Conservation (phyloP, 2,113 vertebrate species). For the Centropus bengalensis region DNA sequence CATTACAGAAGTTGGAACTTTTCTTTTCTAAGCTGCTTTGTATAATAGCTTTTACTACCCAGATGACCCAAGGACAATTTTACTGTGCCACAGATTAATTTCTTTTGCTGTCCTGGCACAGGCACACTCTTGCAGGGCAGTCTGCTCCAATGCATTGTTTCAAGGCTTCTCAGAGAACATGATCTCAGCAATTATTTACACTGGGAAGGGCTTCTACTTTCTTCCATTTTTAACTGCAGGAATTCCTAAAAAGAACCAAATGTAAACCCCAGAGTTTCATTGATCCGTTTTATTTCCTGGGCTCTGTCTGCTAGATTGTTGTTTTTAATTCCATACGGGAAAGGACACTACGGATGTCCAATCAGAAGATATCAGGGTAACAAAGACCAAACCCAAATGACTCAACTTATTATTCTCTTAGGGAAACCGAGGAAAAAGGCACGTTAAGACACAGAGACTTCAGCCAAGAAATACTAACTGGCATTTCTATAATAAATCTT, state of each 20-base stretch:
- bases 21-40: slow-evolving; percentile 64
- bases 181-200: not conserved
- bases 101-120: not conserved
- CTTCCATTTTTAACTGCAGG: not conserved
- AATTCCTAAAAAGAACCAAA: not conserved
- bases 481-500: not conserved
- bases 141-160: fast-evolving
- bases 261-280: not conserved
- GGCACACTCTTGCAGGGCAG: not conserved
- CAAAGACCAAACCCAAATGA: not conserved
- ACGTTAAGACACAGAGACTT: not conserved
- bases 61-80: slow-evolving; percentile 36
- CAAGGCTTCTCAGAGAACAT: not conserved
- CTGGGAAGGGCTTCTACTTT: not conserved
- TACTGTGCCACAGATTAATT: not conserved
- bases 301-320: not conserved
- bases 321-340: not conserved
- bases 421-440: not conserved
- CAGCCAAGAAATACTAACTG: not conserved
- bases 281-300: not conserved
- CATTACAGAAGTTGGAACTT: slow-evolving; percentile 38
- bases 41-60: slow-evolving; percentile 48
- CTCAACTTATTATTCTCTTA: not conserved
- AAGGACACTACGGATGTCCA: not conserved
- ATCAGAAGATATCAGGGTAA: not conserved